Conservation (phyloP, 2,888 invertebrate genomes). For the Congeria kusceri region DNA sequence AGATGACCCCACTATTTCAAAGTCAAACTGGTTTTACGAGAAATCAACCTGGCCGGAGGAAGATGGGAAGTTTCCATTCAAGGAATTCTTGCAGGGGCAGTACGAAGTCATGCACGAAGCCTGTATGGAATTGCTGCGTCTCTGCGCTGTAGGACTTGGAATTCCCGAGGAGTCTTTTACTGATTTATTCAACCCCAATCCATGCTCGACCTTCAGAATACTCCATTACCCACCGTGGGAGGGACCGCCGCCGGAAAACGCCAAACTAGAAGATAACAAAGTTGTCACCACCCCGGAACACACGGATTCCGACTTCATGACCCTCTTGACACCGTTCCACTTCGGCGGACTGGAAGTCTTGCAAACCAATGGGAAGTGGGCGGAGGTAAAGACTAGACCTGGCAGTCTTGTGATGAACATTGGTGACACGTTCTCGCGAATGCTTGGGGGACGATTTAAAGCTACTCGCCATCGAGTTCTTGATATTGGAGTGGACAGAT, state of each 20-base stretch:
- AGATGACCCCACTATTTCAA: slow-evolving; percentile 50
- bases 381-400: slow-evolving; percentile 61
- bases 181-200: slow-evolving; percentile 63
- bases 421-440: slow-evolving; percentile 68
- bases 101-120: slow-evolving; percentile 63
- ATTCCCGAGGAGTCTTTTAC: slow-evolving; percentile 68
- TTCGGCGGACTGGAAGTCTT: slow-evolving; percentile 65
- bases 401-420: slow-evolving; percentile 72
- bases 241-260: slow-evolving; percentile 50
- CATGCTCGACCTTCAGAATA: slow-evolving; percentile 69
- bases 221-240: slow-evolving; percentile 71
- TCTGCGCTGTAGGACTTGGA: slow-evolving; percentile 65
- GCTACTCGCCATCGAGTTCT: slow-evolving; percentile 70
- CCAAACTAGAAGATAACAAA: slow-evolving; percentile 60
- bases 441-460: slow-evolving; percentile 67
- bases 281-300: slow-evolving; percentile 68
- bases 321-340: slow-evolving; percentile 62
- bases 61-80: slow-evolving; percentile 64
- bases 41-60: slow-evolving; percentile 67
- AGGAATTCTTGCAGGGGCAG: slow-evolving; percentile 67
- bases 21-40: slow-evolving; percentile 65
- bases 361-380: slow-evolving; percentile 59
- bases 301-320: slow-evolving; percentile 69
- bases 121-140: slow-evolving; percentile 67
- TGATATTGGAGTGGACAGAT: slow-evolving; percentile 62